Evolutionary conservation across 2,113 vertebrate species (phyloP).

Genomic region (Pleuronectes platessa): DNA sequence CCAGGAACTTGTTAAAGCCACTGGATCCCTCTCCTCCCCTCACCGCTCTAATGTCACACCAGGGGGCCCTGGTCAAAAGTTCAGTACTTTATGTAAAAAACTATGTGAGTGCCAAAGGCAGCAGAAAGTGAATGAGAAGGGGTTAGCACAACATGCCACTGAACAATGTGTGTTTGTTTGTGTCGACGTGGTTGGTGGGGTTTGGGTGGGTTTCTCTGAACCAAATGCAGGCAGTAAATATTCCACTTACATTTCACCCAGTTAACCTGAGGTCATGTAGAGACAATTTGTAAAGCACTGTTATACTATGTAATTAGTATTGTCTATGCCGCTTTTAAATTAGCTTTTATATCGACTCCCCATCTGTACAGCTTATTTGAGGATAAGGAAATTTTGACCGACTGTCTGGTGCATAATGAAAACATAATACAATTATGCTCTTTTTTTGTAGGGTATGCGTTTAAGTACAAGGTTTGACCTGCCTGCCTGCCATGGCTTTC

Average conservation of each 20-base stretch:
- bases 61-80: constrained; percentile 94
- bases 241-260: neutral
- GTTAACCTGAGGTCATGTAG: neutral
- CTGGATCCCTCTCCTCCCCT: constrained; percentile 81
- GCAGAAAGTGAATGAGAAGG: constrained; percentile 87
- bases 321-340: neutral
- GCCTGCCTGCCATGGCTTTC: constrained; percentile 13
- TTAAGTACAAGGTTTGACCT: constrained; percentile 17
- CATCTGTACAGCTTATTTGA: neutral
- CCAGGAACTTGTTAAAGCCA: constrained; percentile 96
- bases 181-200: neutral
- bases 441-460: constrained; percentile 9
- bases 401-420: neutral
- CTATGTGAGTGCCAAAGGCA: constrained; percentile 88
- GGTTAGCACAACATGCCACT: constrained; percentile 82
- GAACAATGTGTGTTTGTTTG: constrained; percentile 4
- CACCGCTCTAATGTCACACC: constrained; percentile 87
- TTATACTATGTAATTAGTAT: neutral
- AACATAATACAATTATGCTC: constrained; percentile 6
- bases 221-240: neutral
- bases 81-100: constrained; percentile 92
- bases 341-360: neutral
- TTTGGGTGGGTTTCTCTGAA: constrained; percentile 2
- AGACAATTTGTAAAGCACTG: neutral
- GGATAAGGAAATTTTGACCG: constrained; percentile 3